These are phyloP conservation scores for Archegozetes longisetosus DNA, from an alignment of 1,140 invertebrate genomes.

Conservation along the genomic window DNA sequence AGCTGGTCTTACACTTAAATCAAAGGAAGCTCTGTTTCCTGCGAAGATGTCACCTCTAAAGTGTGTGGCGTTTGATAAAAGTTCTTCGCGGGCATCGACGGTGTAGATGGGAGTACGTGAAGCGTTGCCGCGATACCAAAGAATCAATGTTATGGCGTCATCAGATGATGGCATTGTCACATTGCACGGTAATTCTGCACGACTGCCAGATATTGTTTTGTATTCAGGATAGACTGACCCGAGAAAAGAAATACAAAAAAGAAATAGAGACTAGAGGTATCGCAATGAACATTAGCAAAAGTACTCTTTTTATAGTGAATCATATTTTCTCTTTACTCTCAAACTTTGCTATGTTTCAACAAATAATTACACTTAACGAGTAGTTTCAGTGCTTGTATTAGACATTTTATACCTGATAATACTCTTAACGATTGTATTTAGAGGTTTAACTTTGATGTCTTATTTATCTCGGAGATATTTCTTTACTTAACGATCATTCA, in stretches of 20 bases:
- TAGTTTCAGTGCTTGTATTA: neutral
- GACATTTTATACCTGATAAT: neutral
- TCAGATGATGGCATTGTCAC: constrained; percentile 41
- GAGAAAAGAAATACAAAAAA: neutral
- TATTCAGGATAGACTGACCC: constrained; percentile 7
- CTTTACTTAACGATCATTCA: too few species aligned
- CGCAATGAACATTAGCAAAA: neutral
- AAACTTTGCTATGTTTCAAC: neutral
- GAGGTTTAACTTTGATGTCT: too few species aligned
- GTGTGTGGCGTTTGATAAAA: constrained; percentile 12
- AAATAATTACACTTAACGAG: neutral
- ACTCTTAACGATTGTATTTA: too few species aligned
- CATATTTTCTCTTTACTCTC: neutral
- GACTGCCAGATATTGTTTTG: constrained; percentile 48
- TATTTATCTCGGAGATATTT: too few species aligned
- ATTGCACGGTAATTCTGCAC: constrained; percentile 53
- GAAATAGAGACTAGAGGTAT: neutral
- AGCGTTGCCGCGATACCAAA: constrained; percentile 56
- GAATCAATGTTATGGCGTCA: constrained; percentile 57
- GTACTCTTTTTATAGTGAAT: too few species aligned
- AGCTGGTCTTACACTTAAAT: neutral
- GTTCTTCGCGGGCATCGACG: constrained; percentile 15
- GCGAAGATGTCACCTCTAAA: constrained; percentile 18
- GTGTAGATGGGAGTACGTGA: constrained; percentile 20
- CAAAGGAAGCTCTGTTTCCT: constrained; percentile 3